Conservation (phyloP, 2,888 invertebrate genomes). For the Conchocele bisecta region DNA sequence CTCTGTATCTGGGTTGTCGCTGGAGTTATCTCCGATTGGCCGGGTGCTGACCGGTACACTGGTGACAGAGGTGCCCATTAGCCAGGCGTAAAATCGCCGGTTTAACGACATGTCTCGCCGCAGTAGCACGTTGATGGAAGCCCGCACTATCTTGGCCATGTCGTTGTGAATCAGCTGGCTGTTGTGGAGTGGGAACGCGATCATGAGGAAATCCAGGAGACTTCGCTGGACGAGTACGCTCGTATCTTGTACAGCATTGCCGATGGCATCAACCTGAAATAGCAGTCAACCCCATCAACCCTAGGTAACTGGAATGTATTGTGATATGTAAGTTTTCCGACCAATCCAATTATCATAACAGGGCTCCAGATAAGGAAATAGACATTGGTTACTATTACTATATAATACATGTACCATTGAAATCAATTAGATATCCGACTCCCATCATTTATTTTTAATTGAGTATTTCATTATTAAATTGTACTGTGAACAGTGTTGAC, state of each 20-base stretch:
- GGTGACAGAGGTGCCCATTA: constrained; percentile 86
- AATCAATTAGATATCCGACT: too few relatives aligned
- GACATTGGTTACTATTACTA: too few relatives aligned
- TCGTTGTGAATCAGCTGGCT: constrained; percentile 87
- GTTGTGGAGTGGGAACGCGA: constrained; percentile 93
- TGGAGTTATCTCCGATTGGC: constrained; percentile 42
- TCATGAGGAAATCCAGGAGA: constrained; percentile 91
- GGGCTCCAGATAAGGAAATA: too few relatives aligned
- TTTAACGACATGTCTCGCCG: constrained; percentile 95
- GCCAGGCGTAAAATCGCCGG: constrained; percentile 92
- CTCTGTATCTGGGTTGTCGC: constrained; percentile 68
- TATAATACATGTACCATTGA: too few relatives aligned
- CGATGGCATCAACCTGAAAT: constrained; percentile 88
- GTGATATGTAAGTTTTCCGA: too few relatives aligned
- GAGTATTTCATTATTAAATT: too few relatives aligned
- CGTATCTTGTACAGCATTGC: constrained; percentile 90
- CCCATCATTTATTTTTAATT: too few relatives aligned
- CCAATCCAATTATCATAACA: too few relatives aligned
- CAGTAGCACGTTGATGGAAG: constrained; percentile 88
- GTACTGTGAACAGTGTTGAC: too few relatives aligned
- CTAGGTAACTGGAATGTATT: too few relatives aligned
- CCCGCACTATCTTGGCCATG: constrained; percentile 88
- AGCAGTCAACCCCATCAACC: too few relatives aligned
- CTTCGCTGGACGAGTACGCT: constrained; percentile 93
- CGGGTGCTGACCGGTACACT: constrained; percentile 23